phyloP scores from a whole-genome alignment of 2,888 invertebrate genomes.

The Gisinianus flammeolus region DNA sequence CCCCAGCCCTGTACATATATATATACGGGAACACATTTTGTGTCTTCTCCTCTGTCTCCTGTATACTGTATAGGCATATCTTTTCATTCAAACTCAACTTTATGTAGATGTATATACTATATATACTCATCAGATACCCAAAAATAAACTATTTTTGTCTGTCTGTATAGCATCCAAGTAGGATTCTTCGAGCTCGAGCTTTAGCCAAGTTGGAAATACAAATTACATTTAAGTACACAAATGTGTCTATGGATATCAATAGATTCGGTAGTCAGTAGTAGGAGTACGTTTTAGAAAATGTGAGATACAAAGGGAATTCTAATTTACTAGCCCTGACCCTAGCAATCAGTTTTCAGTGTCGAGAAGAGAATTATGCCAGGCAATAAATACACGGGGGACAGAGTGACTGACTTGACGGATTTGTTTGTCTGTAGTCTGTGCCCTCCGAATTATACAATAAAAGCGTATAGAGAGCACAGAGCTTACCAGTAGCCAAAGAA shows the following conservation, averaged over 20 bases:
- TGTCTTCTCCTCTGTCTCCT: not conserved
- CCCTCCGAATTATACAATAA: slow-evolving; percentile 15
- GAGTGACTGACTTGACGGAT: slow-evolving; percentile 32
- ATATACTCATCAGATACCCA: not conserved
- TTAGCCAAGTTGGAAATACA: no score
- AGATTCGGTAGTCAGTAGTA: no score
- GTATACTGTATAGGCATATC: not conserved
- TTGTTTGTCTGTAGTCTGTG: not conserved
- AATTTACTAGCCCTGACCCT: slow-evolving; percentile 30
- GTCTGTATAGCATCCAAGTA: not conserved
- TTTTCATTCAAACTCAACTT: not conserved
- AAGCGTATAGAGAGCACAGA: not conserved
- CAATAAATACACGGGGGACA: slow-evolving; percentile 35
- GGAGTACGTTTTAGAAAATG: not conserved
- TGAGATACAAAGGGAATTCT: slow-evolving; percentile 24
- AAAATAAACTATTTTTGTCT: not conserved
- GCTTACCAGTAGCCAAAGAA: not conserved
- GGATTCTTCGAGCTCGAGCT: no score
- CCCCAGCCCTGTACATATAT: not conserved
- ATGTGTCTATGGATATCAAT: no score
- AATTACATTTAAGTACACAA: no score
- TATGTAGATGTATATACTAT: not conserved
- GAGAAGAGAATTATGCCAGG: slow-evolving; percentile 16
- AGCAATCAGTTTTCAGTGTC: slow-evolving; percentile 30
- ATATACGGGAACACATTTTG: not conserved